Percentiles rank a stretch among this genome's conserved stretches.
These are phyloP conservation scores for Luehdorfia chinensis DNA, from an alignment of 1,140 invertebrate genomes.

Conservation along the genomic window DNA sequence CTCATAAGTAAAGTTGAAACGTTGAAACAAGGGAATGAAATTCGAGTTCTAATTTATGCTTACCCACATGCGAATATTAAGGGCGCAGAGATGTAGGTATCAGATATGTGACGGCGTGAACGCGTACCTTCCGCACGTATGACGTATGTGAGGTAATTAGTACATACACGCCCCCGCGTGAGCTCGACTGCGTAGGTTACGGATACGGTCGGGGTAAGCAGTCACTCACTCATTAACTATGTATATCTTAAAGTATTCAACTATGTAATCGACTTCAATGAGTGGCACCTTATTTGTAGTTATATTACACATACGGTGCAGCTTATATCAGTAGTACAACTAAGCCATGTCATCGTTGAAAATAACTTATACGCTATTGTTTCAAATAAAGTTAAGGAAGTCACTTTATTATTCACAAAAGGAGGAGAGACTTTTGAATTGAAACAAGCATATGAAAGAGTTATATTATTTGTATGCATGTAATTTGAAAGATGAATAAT, in stretches of 20 bases:
- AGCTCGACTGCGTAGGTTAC: background rate
- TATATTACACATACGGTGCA: too few relatives aligned
- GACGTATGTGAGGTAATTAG: constrained; percentile 56
- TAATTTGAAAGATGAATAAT: too few relatives aligned
- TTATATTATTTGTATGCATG: too few relatives aligned
- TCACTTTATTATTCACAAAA: too few relatives aligned
- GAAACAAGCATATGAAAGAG: too few relatives aligned
- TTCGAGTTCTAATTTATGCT: constrained; percentile 63
- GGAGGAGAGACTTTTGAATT: too few relatives aligned
- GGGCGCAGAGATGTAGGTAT: constrained; percentile 38
- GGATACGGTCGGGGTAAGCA: constrained; percentile 15
- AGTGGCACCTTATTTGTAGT: too few relatives aligned
- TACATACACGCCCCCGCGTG: constrained; percentile 18
- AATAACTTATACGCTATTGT: too few relatives aligned
- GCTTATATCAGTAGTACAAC: too few relatives aligned
- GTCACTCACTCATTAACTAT: constrained; percentile 27
- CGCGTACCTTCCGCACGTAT: constrained; percentile 41
- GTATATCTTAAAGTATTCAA: constrained; percentile 5
- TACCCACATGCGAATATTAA: constrained; percentile 49
- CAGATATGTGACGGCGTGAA: constrained; percentile 42
- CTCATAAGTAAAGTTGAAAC: constrained; percentile 60
- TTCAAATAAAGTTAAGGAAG: too few relatives aligned
- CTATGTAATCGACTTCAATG: background rate
- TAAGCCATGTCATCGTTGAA: too few relatives aligned
- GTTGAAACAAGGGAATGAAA: constrained; percentile 64